Evolutionary conservation across 2,797 vertebrate genomes (phyloP), one percentile per base, ranked within the genome.

Genomic region (Molossus alvarezi): DNA sequence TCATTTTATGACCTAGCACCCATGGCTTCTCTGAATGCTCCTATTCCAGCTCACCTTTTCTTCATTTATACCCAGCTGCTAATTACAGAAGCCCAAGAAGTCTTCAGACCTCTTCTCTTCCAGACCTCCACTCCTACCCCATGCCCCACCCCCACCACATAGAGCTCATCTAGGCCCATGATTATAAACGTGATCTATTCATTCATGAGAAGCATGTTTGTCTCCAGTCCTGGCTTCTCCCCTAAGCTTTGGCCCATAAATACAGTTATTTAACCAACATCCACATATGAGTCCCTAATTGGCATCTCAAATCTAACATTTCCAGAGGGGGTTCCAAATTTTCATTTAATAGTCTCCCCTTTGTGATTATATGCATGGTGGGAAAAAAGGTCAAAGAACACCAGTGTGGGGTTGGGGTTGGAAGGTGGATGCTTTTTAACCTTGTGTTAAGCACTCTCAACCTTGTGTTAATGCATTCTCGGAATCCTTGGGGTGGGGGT

Each of bases 131-230:
- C 15, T 41, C 57, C 27, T 9, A 73, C 29, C 17, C 10, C 41
- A 64, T 1, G 9, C 1, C n/a, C 29, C 23, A 51, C 1, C 13
- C 13, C 9, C 18, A 64, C 17, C 71, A 11, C 51, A 13, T 6
- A 55, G 21, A 17, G 18, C 23, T 62, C 37, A 72, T 37, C 45
- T 37, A 80, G 12, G 17, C 9, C 21, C 14, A 37, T 64, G 45
- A 51, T 76, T 96, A 95, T 75, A 72, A 89, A 58, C 85, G 15
- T 33, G 53, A 41, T 10, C 20, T 58, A 51, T 58, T 82, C 37
- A 57, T 25, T 72, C 13, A 93, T 81, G 29, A 75, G 37, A 60
- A 51, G 1, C 25, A 60, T 57, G 77, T 88, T 45, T 37, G 80
- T 88, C 48, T 87, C 45, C 41, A 80, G 41, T 1, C 29, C 33